Evolutionary conservation across 2,797 vertebrate species (phyloP), one percentile per base, ranked within the genome.

Genomic region (Erethizon dorsatum): DNA sequence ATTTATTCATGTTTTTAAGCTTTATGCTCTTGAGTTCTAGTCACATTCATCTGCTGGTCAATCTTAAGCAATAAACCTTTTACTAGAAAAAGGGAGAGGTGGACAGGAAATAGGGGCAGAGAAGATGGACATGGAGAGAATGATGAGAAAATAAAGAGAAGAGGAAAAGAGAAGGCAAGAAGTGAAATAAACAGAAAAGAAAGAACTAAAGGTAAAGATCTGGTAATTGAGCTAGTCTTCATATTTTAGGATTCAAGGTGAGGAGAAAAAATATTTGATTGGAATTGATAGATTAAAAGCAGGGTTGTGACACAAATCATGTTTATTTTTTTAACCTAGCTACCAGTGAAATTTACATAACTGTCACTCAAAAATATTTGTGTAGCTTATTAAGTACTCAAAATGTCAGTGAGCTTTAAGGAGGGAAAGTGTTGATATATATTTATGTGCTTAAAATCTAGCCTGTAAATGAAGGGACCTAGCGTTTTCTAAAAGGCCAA

Each of bases 251-350:
- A 86, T 47, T 7, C 14, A 57, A 85, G 45, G 54, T 80, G 59
- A 90, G 47, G 56, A 94, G 20, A 92, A 89, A 88, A 85, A 82
- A 75, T 15, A 91, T 96, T 96, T 88, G 33, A 90, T 88, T 93
- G 28, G 37, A 79, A 80, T 67, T 83, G 41, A 67, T 90, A 88
- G 75, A 65, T 71, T 33, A 88, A 95, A 87, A 69, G 4, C 54
- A 65, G 65, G 41, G 8, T 89, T 83, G 88, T 86, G 88, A 73
- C 61, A 57, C 6, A 33, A 92, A 88, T 87, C 20, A 63, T 59
- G 87, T 77, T 67, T 67, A 71, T 31, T 79, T 93, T 83, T 71
- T n/a, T 71, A 45, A 63, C 37, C 47, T 67, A 87, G 69, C 31
- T 91, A 91, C 85, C 2, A 67, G n/a, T 56, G 14, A 84, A 59